phyloP scores from a whole-genome alignment of 2,113 vertebrate genomes.

The Nothocercus julius region DNA sequence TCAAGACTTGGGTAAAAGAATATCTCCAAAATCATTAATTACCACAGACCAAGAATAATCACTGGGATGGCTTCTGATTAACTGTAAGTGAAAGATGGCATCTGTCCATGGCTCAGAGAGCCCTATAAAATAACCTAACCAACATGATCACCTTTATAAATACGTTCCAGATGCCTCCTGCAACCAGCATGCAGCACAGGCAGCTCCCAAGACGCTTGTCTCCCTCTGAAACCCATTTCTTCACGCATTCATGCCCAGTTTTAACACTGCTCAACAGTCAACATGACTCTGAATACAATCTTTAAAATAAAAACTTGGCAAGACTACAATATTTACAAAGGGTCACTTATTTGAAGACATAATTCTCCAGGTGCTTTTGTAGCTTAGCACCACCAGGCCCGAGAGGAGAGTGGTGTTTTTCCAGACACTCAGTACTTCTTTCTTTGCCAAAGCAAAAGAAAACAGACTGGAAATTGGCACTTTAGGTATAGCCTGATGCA shows the following conservation, averaged over 20 bases:
- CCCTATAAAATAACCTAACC: neutral
- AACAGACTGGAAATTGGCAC: neutral
- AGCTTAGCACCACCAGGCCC: neutral
- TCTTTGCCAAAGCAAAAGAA: neutral
- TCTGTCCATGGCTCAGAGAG: neutral
- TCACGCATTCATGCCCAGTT: accelerated
- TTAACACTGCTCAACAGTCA: neutral
- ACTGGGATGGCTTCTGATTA: neutral
- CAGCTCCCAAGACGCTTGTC: neutral
- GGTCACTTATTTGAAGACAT: neutral
- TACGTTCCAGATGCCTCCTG: neutral
- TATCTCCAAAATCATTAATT: neutral
- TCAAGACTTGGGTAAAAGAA: neutral
- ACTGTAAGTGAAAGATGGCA: too few relatives aligned
- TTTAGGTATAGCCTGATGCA: neutral
- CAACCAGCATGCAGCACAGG: neutral
- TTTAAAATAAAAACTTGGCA: neutral
- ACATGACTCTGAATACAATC: neutral
- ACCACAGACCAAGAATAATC: neutral
- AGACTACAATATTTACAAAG: neutral
- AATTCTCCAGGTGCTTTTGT: neutral
- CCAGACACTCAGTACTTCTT: neutral
- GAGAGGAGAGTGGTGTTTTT: neutral
- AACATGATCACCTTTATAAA: neutral
- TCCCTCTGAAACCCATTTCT: neutral